phyloP scores from a whole-genome alignment of 2,888 invertebrate genomes.

The Spisula solida region DNA sequence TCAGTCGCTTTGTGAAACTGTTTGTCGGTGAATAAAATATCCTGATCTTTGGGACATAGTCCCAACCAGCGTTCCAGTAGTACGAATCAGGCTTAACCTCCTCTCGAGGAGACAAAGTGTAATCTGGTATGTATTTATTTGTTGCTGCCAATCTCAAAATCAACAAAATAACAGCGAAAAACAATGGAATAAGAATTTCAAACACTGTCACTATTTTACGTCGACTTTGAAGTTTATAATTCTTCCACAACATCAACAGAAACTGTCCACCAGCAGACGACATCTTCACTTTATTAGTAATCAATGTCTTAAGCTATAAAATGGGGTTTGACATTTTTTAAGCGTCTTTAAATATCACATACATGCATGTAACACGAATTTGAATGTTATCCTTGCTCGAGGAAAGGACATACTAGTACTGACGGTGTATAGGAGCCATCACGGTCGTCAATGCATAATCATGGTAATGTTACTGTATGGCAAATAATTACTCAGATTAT shows the following conservation, averaged over 20 bases:
- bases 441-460: too few relatives aligned
- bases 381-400: too few relatives aligned
- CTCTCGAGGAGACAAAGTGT: background rate
- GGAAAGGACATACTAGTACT: too few relatives aligned
- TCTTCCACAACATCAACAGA: background rate
- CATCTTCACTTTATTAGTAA: background rate
- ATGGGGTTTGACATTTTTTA: too few relatives aligned
- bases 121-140: background rate
- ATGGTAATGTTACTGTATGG: too few relatives aligned
- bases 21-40: background rate
- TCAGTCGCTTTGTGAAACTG: background rate
- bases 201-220: background rate
- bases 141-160: background rate
- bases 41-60: background rate
- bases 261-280: background rate
- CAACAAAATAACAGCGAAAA: background rate
- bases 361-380: too few relatives aligned
- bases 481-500: too few relatives aligned
- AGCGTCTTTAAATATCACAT: too few relatives aligned
- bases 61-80: background rate
- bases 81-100: background rate
- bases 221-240: constrained; percentile 1
- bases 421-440: too few relatives aligned
- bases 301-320: background rate
- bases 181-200: background rate